Percentiles rank a stretch among this genome's conserved stretches.
Conservation (phyloP, 2,113 vertebrate genomes). For the Atractosteus spatula region DNA sequence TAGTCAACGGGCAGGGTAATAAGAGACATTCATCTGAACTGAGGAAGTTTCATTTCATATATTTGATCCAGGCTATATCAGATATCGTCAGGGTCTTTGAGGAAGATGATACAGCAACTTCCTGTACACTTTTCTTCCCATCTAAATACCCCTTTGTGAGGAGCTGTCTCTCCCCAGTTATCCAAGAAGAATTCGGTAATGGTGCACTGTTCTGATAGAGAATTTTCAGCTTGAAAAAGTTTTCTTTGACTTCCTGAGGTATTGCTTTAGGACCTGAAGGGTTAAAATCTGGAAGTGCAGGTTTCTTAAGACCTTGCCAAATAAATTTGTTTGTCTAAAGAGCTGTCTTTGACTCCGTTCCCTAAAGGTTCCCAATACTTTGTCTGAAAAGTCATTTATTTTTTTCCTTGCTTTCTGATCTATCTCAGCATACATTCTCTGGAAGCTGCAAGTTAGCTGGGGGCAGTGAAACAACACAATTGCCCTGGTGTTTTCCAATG, state of each 20-base stretch:
- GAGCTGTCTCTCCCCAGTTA: neutral
- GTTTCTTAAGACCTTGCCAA: no score
- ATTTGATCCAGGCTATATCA: neutral
- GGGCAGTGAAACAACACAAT: neutral
- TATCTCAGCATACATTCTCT: no score
- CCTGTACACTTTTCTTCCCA: neutral
- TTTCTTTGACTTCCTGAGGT: neutral
- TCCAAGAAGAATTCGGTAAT: neutral
- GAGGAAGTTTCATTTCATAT: neutral
- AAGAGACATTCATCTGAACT: neutral
- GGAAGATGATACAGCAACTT: slow-evolving; percentile 11
- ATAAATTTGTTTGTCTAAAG: no score
- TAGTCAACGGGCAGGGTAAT: no score
- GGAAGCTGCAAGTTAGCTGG: neutral
- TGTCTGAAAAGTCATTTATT: neutral
- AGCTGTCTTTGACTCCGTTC: neutral
- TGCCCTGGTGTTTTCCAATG: neutral
- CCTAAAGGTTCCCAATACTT: neutral
- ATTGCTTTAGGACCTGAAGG: neutral
- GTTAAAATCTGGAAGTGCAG: no score
- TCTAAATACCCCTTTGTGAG: slow-evolving; percentile 20
- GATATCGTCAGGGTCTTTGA: neutral
- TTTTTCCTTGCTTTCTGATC: no score
- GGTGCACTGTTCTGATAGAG: neutral
- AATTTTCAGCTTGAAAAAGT: neutral